phyloP scores from a whole-genome alignment of 2,797 vertebrate genomes.

The Decapterus maruadsi region DNA sequence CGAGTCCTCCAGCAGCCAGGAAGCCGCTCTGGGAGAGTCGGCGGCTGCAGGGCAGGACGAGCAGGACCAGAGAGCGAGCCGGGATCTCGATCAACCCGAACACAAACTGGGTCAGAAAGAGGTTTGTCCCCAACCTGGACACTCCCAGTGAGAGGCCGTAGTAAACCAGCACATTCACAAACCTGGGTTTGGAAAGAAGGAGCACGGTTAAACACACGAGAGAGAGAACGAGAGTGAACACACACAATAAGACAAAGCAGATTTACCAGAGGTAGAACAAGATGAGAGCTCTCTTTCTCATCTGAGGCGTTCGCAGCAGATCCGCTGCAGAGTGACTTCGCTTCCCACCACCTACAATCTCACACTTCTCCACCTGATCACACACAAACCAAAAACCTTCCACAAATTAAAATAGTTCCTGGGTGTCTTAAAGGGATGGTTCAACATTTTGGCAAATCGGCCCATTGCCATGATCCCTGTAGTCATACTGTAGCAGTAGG shows the following conservation, averaged over 20 bases:
- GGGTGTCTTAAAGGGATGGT: too few relatives aligned
- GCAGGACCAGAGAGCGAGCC: slow-evolving; percentile 81
- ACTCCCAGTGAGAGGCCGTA: slow-evolving; percentile 90
- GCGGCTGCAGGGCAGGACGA: slow-evolving; percentile 80
- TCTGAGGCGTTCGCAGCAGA: slow-evolving; percentile 84
- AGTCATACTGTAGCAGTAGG: too few relatives aligned
- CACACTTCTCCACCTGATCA: slow-evolving; percentile 74
- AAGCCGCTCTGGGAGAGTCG: slow-evolving; percentile 78
- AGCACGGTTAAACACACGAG: not conserved
- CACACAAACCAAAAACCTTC: slow-evolving; percentile 7
- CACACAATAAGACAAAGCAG: not conserved
- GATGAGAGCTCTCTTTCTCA: slow-evolving; percentile 85
- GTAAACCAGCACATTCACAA: slow-evolving; percentile 91
- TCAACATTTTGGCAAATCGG: too few relatives aligned
- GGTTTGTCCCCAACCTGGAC: slow-evolving; percentile 88
- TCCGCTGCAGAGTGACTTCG: slow-evolving; percentile 72
- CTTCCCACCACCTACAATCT: slow-evolving; percentile 41
- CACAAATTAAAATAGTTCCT: too few relatives aligned
- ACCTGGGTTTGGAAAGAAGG: slow-evolving; percentile 79
- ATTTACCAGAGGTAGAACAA: slow-evolving; percentile 87
- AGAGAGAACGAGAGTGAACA: not conserved
- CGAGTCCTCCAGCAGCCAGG: slow-evolving; percentile 76
- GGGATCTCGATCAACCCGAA: slow-evolving; percentile 91
- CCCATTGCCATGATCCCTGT: too few relatives aligned
- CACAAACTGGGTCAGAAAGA: slow-evolving; percentile 91